Evolutionary conservation across 2,797 vertebrate species (phyloP), one percentile per base, ranked within the genome.

Genomic region (Choloepus didactylus): DNA sequence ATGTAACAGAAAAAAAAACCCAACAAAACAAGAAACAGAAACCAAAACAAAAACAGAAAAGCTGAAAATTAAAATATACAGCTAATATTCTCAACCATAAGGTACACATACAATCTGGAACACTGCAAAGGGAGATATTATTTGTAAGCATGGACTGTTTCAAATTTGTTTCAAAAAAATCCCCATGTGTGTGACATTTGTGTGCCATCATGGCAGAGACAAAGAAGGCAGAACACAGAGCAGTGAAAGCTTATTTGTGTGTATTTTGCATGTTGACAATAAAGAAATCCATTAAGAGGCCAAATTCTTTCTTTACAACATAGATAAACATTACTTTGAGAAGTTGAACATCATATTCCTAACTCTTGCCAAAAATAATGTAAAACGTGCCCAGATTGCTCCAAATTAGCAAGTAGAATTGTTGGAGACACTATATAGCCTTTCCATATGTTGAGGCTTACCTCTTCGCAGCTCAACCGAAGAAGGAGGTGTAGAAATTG

Each of bases 361-460:
- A 79, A 89, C 6, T 95, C 79, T 94, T 87, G 81, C 85, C 62
- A 88, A 87, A 92, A 89, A 87, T 66, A 80, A 23, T 95, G 12
- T 93, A 94, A 89, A 94, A 91, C 44, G 54, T 83, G 31, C 54
- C 46, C 82, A 94, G 29, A 88, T 88, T 95, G 69, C 62, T 95
- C 16, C 31, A 93, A 93, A 93, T 93, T 77, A 95, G 9, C 59
- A 92, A 82, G 49, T 92, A 80, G 31, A 70, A 31, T 66, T 93
- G 86, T 89, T 96, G 66, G 60, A 95, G 62, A 93, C 56, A 89
- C 44, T 70, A 25, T 85, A 60, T 80, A 87, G 77, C 23, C 31
- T 93, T 96, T 81, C 46, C 89, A 46, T 87, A 70, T 93, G 83
- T 38, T 76, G 60, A 87, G 54, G 16, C 46, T 92, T 62, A 35